Evolutionary conservation across 1,140 invertebrate species (phyloP).

Genomic region (Episyrphus balteatus): DNA sequence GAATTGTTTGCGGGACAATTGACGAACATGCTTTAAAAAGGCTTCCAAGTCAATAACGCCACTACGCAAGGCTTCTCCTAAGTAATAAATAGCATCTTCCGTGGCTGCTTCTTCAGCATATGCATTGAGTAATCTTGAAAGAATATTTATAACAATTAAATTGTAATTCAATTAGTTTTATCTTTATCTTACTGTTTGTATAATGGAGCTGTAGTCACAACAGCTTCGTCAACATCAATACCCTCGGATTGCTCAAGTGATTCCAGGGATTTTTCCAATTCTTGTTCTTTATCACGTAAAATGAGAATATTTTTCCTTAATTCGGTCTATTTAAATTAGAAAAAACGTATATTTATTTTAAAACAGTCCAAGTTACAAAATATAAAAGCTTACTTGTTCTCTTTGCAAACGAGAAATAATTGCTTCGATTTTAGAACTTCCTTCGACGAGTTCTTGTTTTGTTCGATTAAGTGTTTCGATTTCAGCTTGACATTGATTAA

Average conservation of each 20-base stretch:
- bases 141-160: not conserved
- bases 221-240: constrained; percentile 91
- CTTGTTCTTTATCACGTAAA: constrained; percentile 74
- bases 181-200: constrained; percentile 73
- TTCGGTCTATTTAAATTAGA: constrained; percentile 44
- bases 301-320: constrained; percentile 75
- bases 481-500: constrained; percentile 82
- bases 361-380: not conserved
- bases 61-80: constrained; percentile 89
- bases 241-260: constrained; percentile 66
- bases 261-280: constrained; percentile 70
- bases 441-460: constrained; percentile 76
- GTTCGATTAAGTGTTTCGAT: constrained; percentile 81
- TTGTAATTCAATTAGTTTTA: not conserved
- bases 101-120: constrained; percentile 97
- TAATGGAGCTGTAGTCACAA: constrained; percentile 89
- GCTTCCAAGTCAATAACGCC: constrained; percentile 91
- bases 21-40: constrained; percentile 93
- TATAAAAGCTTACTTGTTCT: constrained; percentile 58
- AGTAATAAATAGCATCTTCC: constrained; percentile 97
- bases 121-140: constrained; percentile 71
- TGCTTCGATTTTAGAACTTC: constrained; percentile 71
- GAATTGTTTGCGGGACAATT: constrained; percentile 90
- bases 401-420: constrained; percentile 71
- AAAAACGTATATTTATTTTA: not conserved